A percentile compares a stretch with the other conserved stretches of the same genome.
Evolutionary conservation across 2,888 invertebrate genomes (phyloP).

Genomic region (Crocallis elinguaria): DNA sequence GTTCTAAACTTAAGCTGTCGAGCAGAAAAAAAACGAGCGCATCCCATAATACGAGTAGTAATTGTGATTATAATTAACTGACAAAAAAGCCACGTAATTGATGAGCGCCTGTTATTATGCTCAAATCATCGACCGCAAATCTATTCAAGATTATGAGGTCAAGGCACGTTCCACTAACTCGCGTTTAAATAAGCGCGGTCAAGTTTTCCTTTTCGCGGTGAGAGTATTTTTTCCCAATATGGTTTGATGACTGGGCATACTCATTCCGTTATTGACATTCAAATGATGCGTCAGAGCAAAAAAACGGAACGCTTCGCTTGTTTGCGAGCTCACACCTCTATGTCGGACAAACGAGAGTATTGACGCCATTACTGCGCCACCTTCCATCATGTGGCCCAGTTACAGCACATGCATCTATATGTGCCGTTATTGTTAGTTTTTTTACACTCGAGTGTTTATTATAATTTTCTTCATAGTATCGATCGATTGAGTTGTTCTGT

Average conservation of each 20-base stretch:
- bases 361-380: conserved; percentile 59
- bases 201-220: conserved; percentile 70
- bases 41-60: no score
- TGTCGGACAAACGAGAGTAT: conserved; percentile 68
- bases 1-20: conserved; percentile 21
- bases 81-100: conserved; percentile 38
- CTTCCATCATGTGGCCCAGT: conserved; percentile 63
- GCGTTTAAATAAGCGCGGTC: conserved; percentile 54
- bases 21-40: conserved; percentile 31
- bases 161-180: conserved; percentile 62
- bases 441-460: conserved; percentile 51
- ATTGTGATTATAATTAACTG: conserved; percentile 39
- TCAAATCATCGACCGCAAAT: conserved; percentile 48
- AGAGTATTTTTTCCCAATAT: conserved; percentile 71
- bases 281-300: conserved; percentile 68
- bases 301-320: conserved; percentile 65
- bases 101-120: conserved; percentile 46
- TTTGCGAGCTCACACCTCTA: conserved; percentile 56
- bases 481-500: conserved; percentile 44
- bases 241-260: conserved; percentile 61
- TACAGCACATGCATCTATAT: conserved; percentile 53
- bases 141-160: conserved; percentile 60
- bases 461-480: conserved; percentile 47
- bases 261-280: conserved; percentile 73
- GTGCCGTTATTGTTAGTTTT: conserved; percentile 65